Evolutionary conservation across 2,113 vertebrate genomes (phyloP), one percentile per base, ranked within the genome.

Genomic region (Rattus rattus): DNA sequence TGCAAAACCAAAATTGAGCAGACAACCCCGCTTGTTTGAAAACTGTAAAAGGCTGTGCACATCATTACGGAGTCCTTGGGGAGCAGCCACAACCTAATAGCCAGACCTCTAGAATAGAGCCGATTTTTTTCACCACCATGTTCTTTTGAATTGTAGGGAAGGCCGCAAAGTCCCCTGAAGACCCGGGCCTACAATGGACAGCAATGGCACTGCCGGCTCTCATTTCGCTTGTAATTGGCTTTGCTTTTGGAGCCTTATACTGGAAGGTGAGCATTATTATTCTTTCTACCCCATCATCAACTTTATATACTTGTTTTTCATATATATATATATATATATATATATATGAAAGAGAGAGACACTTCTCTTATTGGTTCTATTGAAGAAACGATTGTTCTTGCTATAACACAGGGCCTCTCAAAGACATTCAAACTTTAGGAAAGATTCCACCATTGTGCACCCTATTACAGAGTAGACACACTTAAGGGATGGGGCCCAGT

Each of bases 181-280:
- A 97, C 83, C 81, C 98, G 49, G 97, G 88, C 92, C 92, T 99
- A 83, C 98, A 99, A 36, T 99, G 98, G 97, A 98, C 98, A 95
- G 98, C 98, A 97, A 98, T 98, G 98, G 98, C 98, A 67, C 39
- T 99, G 94, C 97, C 98, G 39, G 98, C 98, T 24, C 33, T 99
- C 96, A 97, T 98, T 83, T 98, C 98, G 97, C 97, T 99, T 96
- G 52, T 98, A 70, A 97, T 98, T 93, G 99, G 99, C 96, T 99
- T 99, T 98, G 88, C 98, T 98, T 98, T 99, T 96, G 99, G 99
- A 98, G 98, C 98, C 76, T 52, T 99, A 93, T 99, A 98, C 98
- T 99, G 98, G 99, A 99, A 99, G 98, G 99, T 99, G 97, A 98
- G 98, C 90, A 80, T 61, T 61, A 10, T 73, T 96, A 2, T 65